Conservation (phyloP, 1,140 invertebrate species). For the Mycetomoellerius zeteki region DNA sequence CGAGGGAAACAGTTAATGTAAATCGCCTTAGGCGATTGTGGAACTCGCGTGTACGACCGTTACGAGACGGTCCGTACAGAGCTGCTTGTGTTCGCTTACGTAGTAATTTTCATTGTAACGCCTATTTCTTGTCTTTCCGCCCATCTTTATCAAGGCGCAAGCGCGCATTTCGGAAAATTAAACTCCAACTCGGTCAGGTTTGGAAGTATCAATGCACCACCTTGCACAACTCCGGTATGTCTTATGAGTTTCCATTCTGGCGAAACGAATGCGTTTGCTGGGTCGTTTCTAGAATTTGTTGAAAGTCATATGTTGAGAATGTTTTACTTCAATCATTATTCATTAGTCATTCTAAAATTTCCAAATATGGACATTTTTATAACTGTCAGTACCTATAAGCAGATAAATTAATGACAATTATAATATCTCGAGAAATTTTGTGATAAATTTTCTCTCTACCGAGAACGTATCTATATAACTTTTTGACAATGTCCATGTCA, state of each 20-base stretch:
- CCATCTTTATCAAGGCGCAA: background rate
- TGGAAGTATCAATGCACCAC: background rate
- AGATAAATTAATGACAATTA: background rate
- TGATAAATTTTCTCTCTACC: background rate
- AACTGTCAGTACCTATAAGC: background rate
- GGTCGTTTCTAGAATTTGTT: background rate
- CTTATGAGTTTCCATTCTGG: background rate
- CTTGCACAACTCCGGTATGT: background rate
- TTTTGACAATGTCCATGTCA: too few relatives aligned
- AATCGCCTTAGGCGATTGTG: background rate
- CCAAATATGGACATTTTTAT: background rate
- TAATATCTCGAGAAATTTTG: background rate
- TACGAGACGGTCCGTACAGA: background rate
- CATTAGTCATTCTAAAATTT: background rate
- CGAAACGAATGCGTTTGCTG: background rate
- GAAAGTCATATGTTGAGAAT: background rate
- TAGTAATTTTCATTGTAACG: constrained; percentile 23
- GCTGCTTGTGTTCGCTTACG: background rate
- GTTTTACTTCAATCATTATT: background rate
- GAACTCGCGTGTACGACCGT: background rate
- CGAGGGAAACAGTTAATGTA: background rate
- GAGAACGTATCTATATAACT: too few relatives aligned
- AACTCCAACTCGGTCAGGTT: constrained; percentile 17
- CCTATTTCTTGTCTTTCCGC: background rate
- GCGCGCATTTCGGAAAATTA: constrained; percentile 21